These are phyloP conservation scores for Sialia sialis DNA, from an alignment of 2,113 vertebrate species.

Conservation along the genomic window DNA sequence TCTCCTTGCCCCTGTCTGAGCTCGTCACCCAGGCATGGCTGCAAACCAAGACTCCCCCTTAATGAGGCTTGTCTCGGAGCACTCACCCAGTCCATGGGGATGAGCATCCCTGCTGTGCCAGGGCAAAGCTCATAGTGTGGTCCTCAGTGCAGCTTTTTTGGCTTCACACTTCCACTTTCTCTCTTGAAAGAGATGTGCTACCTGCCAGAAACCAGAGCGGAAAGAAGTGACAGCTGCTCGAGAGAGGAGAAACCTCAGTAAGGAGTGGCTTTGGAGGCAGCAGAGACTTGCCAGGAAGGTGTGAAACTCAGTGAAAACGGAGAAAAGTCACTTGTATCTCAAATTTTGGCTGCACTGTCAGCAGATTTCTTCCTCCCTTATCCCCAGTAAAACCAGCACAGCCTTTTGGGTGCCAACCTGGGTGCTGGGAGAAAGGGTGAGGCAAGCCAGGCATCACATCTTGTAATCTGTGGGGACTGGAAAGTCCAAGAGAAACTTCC, in stretches of 20 bases:
- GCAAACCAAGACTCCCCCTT: accelerated
- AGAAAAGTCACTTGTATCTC: background rate
- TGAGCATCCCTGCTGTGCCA: background rate
- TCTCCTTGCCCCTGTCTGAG: background rate
- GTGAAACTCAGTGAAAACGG: background rate
- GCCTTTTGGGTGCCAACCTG: background rate
- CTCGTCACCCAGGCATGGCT: background rate
- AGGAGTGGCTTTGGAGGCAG: background rate
- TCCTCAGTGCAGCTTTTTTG: background rate
- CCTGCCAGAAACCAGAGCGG: background rate
- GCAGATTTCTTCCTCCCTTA: background rate
- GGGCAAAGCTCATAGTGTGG: background rate
- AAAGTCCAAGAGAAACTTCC: background rate
- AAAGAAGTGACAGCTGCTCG: background rate
- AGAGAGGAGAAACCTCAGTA: background rate
- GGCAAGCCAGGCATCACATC: background rate
- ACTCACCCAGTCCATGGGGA: accelerated
- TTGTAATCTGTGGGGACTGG: background rate
- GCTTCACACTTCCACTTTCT: background rate
- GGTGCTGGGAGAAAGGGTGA: background rate
- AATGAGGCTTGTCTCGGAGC: accelerated
- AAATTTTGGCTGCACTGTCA: background rate
- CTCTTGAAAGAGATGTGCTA: background rate
- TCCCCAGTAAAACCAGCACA: background rate
- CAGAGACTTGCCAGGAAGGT: background rate